Base-by-base conservation (phyloP, 2,797 vertebrate species). In the Brotula barbata region DNA sequence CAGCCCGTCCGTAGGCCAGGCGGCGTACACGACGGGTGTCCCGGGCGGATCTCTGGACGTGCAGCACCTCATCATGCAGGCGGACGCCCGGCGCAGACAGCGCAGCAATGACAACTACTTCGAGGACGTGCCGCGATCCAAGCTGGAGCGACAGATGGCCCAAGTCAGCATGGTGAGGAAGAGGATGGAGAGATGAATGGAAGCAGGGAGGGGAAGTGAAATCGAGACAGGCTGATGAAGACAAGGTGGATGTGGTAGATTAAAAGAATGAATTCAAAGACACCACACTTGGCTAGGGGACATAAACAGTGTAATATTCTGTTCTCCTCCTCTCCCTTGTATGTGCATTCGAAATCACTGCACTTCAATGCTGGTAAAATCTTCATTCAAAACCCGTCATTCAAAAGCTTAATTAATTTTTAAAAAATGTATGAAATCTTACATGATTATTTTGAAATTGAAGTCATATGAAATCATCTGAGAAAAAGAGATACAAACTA, bases 21-120 rank as follows among this genome's bases (percentile, higher is more conserved):
- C 93, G 80, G 95, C 92, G 84, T 96, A 98, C 90, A 93, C 96
- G 79, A 93, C 90, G 40, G 89, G 88, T 52, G 79, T 89, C 82
- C 88, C 88, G 5, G 95, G 94, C 77, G 95, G 97, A 87, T 99
- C 97, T 75, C 94, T 98, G 88, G 97, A 98, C 95, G 94, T 98
- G 87, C 96, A 97, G 89, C 97, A 99, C 90, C 96, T 99, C 93
- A 98, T 99, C 92, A 99, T 99, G 97, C 97, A 99, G 94, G 97
- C 96, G 4, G 97, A 98, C 90, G 96, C 96, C 73, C 93, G 97
- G 89, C 95, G 97, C 86, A 92, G 96, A 90, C 95, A 97, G 87
- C 94, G 97, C 92, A 95, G 91, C 88, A 98, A 97, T 82, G 97
- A 99, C 81, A 98, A 94, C 93, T 99, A 99, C 90, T 98, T 98